These are phyloP conservation scores for Perca fluviatilis DNA, from an alignment of 2,113 vertebrate species.

Conservation along the genomic window DNA sequence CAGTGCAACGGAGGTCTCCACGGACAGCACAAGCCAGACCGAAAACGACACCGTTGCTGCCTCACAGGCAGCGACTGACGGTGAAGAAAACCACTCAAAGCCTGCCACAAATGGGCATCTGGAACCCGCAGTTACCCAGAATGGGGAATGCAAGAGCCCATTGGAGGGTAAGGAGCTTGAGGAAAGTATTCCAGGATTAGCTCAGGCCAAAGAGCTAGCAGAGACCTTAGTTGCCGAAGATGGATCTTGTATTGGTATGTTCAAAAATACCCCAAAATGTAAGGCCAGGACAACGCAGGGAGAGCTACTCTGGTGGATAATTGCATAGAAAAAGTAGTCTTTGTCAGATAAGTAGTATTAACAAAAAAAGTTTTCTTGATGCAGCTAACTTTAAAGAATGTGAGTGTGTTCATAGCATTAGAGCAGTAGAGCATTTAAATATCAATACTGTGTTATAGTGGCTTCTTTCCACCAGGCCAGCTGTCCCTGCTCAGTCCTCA, in stretches of 20 bases:
- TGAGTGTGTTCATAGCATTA: background rate
- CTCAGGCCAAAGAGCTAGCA: constrained; percentile 95
- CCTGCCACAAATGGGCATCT: constrained; percentile 76
- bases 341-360: background rate
- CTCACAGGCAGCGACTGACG: constrained; percentile 35
- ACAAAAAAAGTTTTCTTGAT: background rate
- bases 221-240: constrained; percentile 94
- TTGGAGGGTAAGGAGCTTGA: constrained; percentile 87
- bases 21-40: constrained; percentile 44
- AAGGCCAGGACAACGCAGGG: constrained; percentile 43
- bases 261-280: constrained; percentile 31
- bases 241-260: constrained; percentile 90
- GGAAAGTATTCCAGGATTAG: constrained; percentile 89
- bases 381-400: background rate
- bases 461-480: constrained; percentile 67
- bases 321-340: background rate
- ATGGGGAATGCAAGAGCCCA: constrained; percentile 84
- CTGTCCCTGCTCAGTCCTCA: constrained; percentile 65
- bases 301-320: constrained; percentile 73
- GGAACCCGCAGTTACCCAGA: constrained; percentile 67
- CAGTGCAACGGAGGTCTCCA: constrained; percentile 34
- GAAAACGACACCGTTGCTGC: constrained; percentile 34
- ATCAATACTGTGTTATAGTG: background rate
- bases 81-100: constrained; percentile 50
- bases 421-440: background rate